Base-by-base conservation (phyloP, 2,797 vertebrate genomes). In the Remorina albescens region DNA sequence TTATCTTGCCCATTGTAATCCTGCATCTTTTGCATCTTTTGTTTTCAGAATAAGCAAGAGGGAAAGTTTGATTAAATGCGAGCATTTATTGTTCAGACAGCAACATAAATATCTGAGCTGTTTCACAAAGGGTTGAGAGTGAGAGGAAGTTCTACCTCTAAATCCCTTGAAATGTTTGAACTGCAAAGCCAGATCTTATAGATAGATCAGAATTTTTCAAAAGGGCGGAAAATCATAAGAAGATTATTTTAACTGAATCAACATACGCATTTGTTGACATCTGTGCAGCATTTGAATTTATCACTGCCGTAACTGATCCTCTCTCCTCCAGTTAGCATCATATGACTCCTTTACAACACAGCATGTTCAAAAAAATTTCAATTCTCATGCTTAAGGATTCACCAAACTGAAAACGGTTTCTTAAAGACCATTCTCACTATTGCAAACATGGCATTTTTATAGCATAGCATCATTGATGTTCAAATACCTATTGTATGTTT, bases 221-320 rank as follows among this genome's bases (percentile, higher is more conserved):
- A n/a, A 47, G 63, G 64, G 56, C 66, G 47, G 56, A 71, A 81
- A 73, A 32, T 23, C 62, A 42, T 63, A 85, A 88, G 34, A 67
- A 58, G 81, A 88, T 87, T 84, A 88, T 23, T 70, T 46, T 28
- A 37, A n/a, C 15, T 50, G 55, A 74, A 83, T 85, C 75, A 69
- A 56, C 74, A 70, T 82, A 62, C 59, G 65, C 46, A 74, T n/a
- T n/a, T n/a, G n/a, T n/a, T n/a, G n/a, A n/a, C 53, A 51, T 79
- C 54, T 54, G 5, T 25, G 37, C 50, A 47, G 71, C 58, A 73
- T 34, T 66, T 60, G 21, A 78, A 73, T 80, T 16, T 51, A 67
- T 74, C 71, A 82, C 49, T 30, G 64, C 37, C 28, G 30, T 56
- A 28, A 39, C 54, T 59, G 28, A 58, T 73, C 28, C 37, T 42